Conservation (phyloP, 2,888 invertebrate species). For the Diarsia dahlii region DNA sequence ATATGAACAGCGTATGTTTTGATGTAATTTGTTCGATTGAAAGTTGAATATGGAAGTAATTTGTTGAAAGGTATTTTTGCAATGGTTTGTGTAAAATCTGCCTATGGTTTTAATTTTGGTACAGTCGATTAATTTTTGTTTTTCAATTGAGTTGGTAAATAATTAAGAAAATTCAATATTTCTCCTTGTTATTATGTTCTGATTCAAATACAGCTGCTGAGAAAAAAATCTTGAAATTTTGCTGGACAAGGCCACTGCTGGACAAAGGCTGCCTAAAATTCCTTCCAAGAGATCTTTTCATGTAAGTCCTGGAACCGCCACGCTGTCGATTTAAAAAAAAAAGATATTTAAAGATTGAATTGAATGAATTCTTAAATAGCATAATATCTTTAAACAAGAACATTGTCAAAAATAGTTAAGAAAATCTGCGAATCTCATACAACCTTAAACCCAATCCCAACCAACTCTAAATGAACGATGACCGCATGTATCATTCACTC, state of each 20-base stretch:
- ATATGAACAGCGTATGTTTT: slow-evolving; percentile 68
- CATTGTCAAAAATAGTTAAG: neutral
- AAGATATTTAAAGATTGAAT: no score
- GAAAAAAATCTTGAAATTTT: no score
- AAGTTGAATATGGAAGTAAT: slow-evolving; percentile 22
- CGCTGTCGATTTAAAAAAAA: no score
- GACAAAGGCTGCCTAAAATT: no score
- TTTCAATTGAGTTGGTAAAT: neutral
- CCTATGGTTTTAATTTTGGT: neutral
- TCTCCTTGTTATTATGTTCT: neutral
- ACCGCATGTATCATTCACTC: neutral
- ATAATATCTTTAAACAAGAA: neutral
- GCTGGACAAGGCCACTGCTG: no score
- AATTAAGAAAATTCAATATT: neutral
- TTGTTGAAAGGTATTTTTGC: neutral
- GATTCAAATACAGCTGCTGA: neutral
- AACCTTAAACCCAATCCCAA: neutral
- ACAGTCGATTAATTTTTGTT: neutral
- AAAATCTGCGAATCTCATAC: neutral
- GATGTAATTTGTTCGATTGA: slow-evolving; percentile 38
- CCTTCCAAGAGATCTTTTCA: no score
- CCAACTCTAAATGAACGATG: neutral
- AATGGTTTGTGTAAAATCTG: slow-evolving; percentile 1
- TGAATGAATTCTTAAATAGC: neutral
- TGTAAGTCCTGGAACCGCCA: no score